A percentile compares a stretch with the other conserved stretches of the same genome.
phyloP scores from a whole-genome alignment of 2,113 vertebrate genomes.

The Procapra przewalskii region DNA sequence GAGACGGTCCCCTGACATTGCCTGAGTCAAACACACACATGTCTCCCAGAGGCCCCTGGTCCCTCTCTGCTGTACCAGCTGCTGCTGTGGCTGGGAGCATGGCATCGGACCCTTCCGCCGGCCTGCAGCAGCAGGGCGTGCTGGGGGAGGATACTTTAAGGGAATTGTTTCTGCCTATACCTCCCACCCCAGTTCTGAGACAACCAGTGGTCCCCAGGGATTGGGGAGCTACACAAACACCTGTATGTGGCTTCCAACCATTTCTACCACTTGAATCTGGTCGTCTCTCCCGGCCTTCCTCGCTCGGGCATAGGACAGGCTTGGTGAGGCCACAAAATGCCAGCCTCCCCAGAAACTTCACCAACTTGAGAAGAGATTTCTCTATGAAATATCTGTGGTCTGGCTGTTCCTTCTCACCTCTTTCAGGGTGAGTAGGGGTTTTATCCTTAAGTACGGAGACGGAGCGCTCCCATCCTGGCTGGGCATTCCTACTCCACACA shows the following conservation, averaged over 20 bases:
- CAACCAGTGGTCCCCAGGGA: not conserved
- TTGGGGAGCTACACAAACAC: not conserved
- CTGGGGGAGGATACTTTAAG: not conserved
- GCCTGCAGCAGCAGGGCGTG: not conserved
- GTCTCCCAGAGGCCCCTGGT: not conserved
- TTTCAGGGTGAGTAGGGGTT: not conserved
- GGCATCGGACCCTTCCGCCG: not conserved
- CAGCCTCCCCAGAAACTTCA: not conserved
- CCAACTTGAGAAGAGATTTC: not conserved
- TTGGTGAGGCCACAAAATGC: fast-evolving
- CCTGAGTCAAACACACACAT: not conserved
- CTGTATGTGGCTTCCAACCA: not conserved
- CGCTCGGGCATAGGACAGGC: fast-evolving
- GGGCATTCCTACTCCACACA: not conserved
- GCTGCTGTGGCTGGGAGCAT: not conserved
- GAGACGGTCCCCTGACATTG: fast-evolving
- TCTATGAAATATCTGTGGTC: not conserved
- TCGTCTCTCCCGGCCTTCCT: not conserved
- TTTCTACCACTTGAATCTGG: not conserved
- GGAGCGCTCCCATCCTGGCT: not conserved
- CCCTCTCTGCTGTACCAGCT: not conserved
- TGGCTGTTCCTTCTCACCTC: not conserved
- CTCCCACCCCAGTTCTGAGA: not conserved
- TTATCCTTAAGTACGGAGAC: not conserved
- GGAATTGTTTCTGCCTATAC: not conserved